Percentiles rank a stretch among this genome's conserved stretches.
Evolutionary conservation across 2,113 vertebrate species (phyloP).

Genomic region (Aplodontia rufa): DNA sequence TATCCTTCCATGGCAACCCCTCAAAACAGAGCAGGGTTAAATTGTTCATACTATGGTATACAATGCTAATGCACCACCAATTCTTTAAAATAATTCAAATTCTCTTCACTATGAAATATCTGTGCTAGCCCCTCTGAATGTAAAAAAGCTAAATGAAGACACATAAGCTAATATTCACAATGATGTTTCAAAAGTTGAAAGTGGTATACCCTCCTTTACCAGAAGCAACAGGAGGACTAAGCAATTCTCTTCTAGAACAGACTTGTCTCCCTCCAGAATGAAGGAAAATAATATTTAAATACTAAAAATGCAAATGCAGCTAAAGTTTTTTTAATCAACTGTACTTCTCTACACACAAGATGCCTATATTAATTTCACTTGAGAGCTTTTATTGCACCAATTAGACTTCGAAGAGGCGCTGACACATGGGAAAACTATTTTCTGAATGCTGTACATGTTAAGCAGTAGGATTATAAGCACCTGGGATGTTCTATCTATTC

Average conservation of each 20-base stretch:
- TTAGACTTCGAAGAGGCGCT: constrained; percentile 53
- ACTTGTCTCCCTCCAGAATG: not conserved
- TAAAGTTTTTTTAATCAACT: constrained; percentile 39
- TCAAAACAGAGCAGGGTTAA: not conserved
- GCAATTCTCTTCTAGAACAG: not conserved
- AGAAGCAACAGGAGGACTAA: constrained; percentile 62
- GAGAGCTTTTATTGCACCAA: constrained; percentile 28
- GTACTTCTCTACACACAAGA: not conserved
- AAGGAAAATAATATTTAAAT: constrained; percentile 9
- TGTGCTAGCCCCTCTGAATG: not conserved
- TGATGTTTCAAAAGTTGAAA: constrained; percentile 25
- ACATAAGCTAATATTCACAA: not conserved
- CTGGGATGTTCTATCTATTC: constrained; percentile 62
- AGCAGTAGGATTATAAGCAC: constrained; percentile 62
- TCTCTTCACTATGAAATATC: not conserved
- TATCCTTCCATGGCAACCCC: not conserved
- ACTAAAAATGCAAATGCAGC: not conserved
- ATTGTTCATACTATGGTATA: not conserved
- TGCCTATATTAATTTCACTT: constrained; percentile 51
- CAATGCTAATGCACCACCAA: not conserved
- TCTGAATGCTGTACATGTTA: constrained; percentile 49
- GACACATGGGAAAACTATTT: constrained; percentile 52
- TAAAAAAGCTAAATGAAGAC: not conserved
- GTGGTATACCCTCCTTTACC: not conserved
- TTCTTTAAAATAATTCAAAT: not conserved